Evolutionary conservation across 2,113 vertebrate species (phyloP).

Genomic region (Antechinus stuartii): DNA sequence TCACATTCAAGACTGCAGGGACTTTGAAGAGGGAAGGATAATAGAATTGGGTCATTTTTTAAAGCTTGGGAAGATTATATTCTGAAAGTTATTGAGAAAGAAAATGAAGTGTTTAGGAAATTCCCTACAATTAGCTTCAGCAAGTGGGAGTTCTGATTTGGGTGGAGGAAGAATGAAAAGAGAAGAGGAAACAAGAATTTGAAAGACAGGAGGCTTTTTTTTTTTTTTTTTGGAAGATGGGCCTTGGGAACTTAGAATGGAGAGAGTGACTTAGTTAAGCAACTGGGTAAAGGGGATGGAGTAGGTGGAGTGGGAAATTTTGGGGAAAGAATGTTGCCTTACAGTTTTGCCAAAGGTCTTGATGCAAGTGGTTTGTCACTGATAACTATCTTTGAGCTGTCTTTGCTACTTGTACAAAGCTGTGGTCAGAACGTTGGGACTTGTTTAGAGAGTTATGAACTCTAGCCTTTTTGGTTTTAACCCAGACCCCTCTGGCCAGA

Average conservation of each 20-base stretch:
- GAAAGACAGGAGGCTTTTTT: background rate
- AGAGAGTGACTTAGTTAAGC: background rate
- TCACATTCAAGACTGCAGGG: background rate
- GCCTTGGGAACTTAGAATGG: background rate
- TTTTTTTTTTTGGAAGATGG: background rate
- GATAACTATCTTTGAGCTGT: background rate
- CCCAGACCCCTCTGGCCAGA: background rate
- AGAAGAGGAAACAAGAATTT: background rate
- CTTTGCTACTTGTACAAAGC: background rate
- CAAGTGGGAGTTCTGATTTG: background rate
- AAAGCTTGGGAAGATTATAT: background rate
- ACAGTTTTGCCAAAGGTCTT: background rate
- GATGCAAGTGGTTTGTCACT: background rate
- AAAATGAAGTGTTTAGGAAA: background rate
- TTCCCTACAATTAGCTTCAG: background rate
- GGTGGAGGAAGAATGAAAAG: background rate
- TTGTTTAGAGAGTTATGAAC: background rate
- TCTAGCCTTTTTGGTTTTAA: background rate
- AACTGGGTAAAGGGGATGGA: background rate
- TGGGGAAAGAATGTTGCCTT: background rate
- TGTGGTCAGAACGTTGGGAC: background rate
- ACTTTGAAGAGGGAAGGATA: background rate
- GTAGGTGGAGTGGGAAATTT: background rate
- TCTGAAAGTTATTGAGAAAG: background rate
- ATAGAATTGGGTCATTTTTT: background rate